These are phyloP conservation scores for Trachelus iudaicus DNA, from an alignment of 2,888 invertebrate species.

Conservation along the genomic window DNA sequence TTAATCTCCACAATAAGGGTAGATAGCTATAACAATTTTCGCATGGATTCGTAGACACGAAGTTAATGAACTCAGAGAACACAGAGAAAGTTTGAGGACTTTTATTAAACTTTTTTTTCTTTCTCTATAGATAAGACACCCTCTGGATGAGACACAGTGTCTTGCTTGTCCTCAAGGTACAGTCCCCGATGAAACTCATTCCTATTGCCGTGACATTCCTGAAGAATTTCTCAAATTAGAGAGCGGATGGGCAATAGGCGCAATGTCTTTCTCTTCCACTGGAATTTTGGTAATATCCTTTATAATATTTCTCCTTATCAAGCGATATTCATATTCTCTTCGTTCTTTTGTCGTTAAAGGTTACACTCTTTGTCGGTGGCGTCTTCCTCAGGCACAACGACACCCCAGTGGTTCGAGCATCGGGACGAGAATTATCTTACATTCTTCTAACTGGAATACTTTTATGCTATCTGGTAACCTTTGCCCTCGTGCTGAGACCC, in stretches of 20 bases:
- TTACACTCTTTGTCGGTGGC: slow-evolving; percentile 75
- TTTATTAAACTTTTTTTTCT: slow-evolving; percentile 11
- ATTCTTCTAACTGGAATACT: slow-evolving; percentile 90
- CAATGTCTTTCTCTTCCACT: slow-evolving; percentile 87
- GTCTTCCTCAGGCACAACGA: slow-evolving; percentile 89
- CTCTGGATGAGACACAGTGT: slow-evolving; percentile 85
- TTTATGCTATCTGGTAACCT: slow-evolving; percentile 93
- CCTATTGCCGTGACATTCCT: slow-evolving; percentile 80
- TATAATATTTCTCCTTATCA: slow-evolving; percentile 1
- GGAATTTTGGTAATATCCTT: slow-evolving; percentile 79
- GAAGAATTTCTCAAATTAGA: slow-evolving; percentile 85
- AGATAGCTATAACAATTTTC: background rate
- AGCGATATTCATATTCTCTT: background rate
- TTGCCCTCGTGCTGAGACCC: slow-evolving; percentile 87
- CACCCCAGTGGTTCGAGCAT: slow-evolving; percentile 97
- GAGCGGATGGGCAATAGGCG: slow-evolving; percentile 93
- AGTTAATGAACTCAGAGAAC: background rate
- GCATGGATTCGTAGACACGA: background rate
- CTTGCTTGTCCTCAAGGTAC: slow-evolving; percentile 85
- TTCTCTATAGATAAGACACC: slow-evolving; percentile 78
- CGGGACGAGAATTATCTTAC: slow-evolving; percentile 90
- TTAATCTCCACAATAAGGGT: background rate
- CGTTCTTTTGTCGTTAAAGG: slow-evolving; percentile 32
- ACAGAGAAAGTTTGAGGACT: background rate
- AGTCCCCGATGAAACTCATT: slow-evolving; percentile 81